Base-by-base conservation (phyloP, 2,888 invertebrate genomes). In the Stramonita haemastoma region DNA sequence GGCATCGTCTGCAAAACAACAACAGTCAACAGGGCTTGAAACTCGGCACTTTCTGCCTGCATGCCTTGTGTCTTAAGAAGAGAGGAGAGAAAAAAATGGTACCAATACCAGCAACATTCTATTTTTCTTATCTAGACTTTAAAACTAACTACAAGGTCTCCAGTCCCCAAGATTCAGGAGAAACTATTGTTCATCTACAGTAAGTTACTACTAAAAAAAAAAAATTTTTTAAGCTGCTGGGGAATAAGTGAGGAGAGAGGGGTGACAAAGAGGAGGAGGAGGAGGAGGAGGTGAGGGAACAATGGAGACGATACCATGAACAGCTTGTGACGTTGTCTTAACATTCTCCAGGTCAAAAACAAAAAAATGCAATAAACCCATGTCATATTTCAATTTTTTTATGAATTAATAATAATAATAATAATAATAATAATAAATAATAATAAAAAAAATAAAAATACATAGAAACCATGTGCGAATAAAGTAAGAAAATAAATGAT, bases 1-100 rank as follows among this genome's bases (percentile, higher is more conserved):
- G 91, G 97, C 97, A 96, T 98, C 98, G 93, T 94, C 94, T 97
- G 97, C 90, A 92, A 91, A 89, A 83, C 22, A 83, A 32, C 8
- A 83, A 83, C 11, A 19, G 22, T 19, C 36, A 46, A 15, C 26
- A 15, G 17, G 1, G 17, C 34, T 79, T 79, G 32, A 32, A 32
- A 34, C 79, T 32, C 15, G 1, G 34, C 15, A 34, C 34, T 79
- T 32, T 22, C 60, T 60, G 60, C 8, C 4, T 46, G 8, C 46
- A 46, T 46, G 8, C 46, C 46, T 8, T 46, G 26, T 66, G 66
- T 22, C 66, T 66, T 66, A 60, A 17, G 11, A 60, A 60, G 60
- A 15, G 17, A 60, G 60, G 17, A 60, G 60, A 60, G 60, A 17
- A 60, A 60, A 60, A 11, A 60, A 60, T 22, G 26, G 1, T 22